These are phyloP conservation scores for Drosophila sordidapex DNA, from an alignment of 2,888 invertebrate genomes.

Conservation along the genomic window DNA sequence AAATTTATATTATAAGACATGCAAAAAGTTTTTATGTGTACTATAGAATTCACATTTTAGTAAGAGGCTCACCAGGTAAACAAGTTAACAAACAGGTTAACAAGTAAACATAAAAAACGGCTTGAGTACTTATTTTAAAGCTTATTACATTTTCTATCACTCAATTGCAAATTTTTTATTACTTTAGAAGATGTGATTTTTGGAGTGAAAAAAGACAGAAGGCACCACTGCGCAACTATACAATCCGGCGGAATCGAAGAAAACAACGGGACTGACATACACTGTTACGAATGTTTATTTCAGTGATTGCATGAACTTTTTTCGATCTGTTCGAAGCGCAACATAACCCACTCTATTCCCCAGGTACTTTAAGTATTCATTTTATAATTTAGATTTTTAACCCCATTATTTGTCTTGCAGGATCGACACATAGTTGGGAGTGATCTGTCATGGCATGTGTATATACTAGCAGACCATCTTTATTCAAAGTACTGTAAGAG, in stretches of 20 bases:
- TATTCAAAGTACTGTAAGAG: no score
- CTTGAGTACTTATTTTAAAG: background rate
- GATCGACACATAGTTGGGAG: background rate
- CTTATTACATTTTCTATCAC: background rate
- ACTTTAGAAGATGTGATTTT: background rate
- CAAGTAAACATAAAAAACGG: background rate
- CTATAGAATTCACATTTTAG: background rate
- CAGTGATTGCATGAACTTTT: background rate
- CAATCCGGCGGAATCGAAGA: background rate
- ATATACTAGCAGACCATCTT: no score
- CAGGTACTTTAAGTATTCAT: background rate
- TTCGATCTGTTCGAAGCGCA: background rate
- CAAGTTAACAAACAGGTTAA: no score
- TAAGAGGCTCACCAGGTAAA: background rate
- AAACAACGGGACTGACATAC: background rate
- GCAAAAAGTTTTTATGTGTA: background rate
- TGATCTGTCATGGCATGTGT: no score
- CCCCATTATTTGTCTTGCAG: background rate
- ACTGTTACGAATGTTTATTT: background rate
- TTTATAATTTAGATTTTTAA: constrained; percentile 1
- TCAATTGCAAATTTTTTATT: background rate
- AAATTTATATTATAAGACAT: background rate
- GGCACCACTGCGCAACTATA: background rate
- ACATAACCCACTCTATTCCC: background rate
- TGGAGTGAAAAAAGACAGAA: background rate